Percentiles rank a stretch among this genome's conserved stretches.
Evolutionary conservation across 1,140 invertebrate species (phyloP).

Genomic region (Drosophila azteca): DNA sequence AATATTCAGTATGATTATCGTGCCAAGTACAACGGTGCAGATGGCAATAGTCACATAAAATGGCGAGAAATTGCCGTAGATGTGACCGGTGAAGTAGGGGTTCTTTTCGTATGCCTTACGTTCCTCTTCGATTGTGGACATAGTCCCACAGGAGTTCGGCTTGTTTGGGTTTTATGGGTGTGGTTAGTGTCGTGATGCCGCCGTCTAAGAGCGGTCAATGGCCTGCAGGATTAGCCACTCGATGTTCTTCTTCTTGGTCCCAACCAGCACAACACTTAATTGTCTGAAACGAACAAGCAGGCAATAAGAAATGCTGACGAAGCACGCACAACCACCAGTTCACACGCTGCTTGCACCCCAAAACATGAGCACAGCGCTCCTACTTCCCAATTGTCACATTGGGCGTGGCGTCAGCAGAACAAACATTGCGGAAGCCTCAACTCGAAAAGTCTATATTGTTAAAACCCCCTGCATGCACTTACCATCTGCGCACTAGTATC

Average conservation of each 20-base stretch:
- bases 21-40: slow-evolving; percentile 88
- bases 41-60: slow-evolving; percentile 92
- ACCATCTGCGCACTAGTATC: slow-evolving; percentile 61
- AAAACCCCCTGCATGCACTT: slow-evolving; percentile 16
- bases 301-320: slow-evolving; percentile 34
- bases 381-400: slow-evolving; percentile 50
- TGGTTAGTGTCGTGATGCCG: slow-evolving; percentile 38
- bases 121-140: slow-evolving; percentile 87
- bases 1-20: slow-evolving; percentile 90
- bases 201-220: slow-evolving; percentile 15
- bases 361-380: slow-evolving; percentile 4
- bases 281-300: slow-evolving; percentile 41
- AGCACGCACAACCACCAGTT: slow-evolving; percentile 28
- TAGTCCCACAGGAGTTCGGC: slow-evolving; percentile 64
- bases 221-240: slow-evolving; percentile 30
- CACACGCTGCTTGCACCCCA: slow-evolving; percentile 33
- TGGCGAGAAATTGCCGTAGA: slow-evolving; percentile 88
- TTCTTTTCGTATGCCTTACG: slow-evolving; percentile 87
- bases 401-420: slow-evolving; percentile 59
- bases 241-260: slow-evolving; percentile 19
- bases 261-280: slow-evolving; percentile 22
- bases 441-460: not conserved
- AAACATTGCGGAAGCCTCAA: slow-evolving; percentile 11
- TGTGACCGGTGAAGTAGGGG: slow-evolving; percentile 86
- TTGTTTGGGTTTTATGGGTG: slow-evolving; percentile 27